A percentile compares a stretch with the other conserved stretches of the same genome.
These are phyloP conservation scores for Aphaenogaster floridana DNA, from an alignment of 1,140 invertebrate species.

Conservation along the genomic window DNA sequence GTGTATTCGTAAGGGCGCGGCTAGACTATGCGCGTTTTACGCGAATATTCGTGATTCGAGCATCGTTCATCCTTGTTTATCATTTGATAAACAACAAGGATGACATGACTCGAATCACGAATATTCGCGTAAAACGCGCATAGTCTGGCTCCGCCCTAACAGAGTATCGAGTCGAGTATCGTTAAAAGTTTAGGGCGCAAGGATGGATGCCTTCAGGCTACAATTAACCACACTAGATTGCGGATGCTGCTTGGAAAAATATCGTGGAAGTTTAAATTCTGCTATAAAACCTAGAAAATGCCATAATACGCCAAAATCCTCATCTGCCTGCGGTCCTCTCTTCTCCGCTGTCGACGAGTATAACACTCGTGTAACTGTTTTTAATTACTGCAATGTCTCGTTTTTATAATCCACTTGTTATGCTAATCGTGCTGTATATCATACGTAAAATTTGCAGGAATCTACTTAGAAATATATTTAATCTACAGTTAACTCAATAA, in stretches of 20 bases:
- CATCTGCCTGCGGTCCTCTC: background rate
- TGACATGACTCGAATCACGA: no score
- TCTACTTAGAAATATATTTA: background rate
- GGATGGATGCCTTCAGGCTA: background rate
- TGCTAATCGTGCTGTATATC: background rate
- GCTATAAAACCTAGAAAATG: slow-evolving; percentile 19
- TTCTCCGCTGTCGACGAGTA: background rate
- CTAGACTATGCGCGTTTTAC: no score
- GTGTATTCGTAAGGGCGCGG: background rate
- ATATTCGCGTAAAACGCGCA: no score
- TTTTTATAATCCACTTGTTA: background rate
- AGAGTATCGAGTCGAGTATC: slow-evolving; percentile 46
- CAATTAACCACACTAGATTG: slow-evolving; percentile 34
- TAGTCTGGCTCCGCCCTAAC: no score
- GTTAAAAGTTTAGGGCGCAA: slow-evolving; percentile 50
- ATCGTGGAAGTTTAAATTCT: slow-evolving; percentile 47
- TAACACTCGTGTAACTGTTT: background rate
- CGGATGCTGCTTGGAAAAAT: background rate
- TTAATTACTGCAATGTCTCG: slow-evolving; percentile 27
- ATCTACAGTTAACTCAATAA: background rate
- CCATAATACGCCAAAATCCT: background rate
- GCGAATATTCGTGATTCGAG: no score
- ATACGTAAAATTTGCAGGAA: background rate
- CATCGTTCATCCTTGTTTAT: no score
- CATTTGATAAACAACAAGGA: no score